Base-by-base conservation (phyloP, 2,888 invertebrate species). In the Adela reaumurella region DNA sequence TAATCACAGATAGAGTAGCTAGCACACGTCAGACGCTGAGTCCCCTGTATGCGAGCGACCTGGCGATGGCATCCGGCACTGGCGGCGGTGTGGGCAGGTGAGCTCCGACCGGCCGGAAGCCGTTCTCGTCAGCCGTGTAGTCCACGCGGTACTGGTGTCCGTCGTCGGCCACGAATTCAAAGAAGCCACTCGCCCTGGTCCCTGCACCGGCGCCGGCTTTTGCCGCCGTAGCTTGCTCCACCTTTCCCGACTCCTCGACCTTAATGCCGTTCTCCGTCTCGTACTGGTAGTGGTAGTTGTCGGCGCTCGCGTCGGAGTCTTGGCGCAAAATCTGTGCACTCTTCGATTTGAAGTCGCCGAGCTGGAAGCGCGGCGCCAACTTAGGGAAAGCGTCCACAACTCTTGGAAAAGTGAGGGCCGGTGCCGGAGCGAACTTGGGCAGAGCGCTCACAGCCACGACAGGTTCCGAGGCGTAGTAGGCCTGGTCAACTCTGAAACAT, bases 201-300 rank as follows among this genome's bases (percentile, higher is more conserved):
- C 83, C 84, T 52, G 83, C 83, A n/a, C n/a, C n/a, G n/a, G n/a
- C n/a, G 2, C 74, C 77, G 17, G 78, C 77, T 1, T 54, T 60
- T 1, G 81, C 73, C 2, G 58, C 52, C 1, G 76, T 71, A 11
- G 74, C 61, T 54, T 80, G 70, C 56, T 83, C 83, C 17, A 87
- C 74, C 57, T 72, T 76, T 17, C 88, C 88, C 8, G 69, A 64
- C 60, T 87, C 86, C 57, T 83, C 85, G 8, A 83, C 86, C 29
- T 77, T 70, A 51, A 87, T 86, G 16, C 86, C 85, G 58, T 87
- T 86, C 55, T 85, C 83, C 0, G 86, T 86, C 61, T 85, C 81
- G 54, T 72, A 84, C 59, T 82, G 68, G 59, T 81, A 86, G 52
- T 81, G 83, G 57, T 86, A 86, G 46, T 81, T 77, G 53, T 84